These are phyloP conservation scores for Zaprionus davidi DNA, from an alignment of 1,140 invertebrate genomes.

Conservation along the genomic window DNA sequence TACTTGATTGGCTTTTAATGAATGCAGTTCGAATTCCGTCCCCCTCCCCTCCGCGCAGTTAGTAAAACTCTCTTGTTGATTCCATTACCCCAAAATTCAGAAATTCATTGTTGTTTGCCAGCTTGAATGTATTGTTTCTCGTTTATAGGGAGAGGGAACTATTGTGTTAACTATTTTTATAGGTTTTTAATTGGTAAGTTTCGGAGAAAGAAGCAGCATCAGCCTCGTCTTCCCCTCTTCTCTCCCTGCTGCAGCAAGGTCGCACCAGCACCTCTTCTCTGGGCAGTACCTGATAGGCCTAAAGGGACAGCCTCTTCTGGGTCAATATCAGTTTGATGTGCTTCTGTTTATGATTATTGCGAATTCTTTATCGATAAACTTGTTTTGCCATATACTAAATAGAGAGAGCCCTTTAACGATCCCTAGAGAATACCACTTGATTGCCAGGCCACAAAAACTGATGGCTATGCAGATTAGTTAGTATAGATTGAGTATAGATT, in stretches of 20 bases:
- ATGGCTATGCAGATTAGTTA: not conserved
- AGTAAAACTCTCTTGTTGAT: constrained; percentile 6
- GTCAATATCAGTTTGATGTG: not conserved
- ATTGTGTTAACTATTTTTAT: constrained; percentile 26
- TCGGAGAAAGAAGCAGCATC: no score
- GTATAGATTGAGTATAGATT: not conserved
- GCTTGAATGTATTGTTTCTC: constrained; percentile 1
- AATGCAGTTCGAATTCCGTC: constrained; percentile 47
- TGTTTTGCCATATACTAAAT: no score
- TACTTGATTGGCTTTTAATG: constrained; percentile 72
- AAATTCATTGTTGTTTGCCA: constrained; percentile 26
- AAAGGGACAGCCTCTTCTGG: not conserved
- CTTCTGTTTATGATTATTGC: not conserved
- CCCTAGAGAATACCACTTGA: not conserved
- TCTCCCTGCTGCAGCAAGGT: not conserved
- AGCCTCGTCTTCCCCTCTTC: not conserved
- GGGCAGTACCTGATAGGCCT: not conserved
- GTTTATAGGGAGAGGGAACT: not conserved
- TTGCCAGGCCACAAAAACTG: not conserved
- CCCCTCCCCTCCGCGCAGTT: not conserved
- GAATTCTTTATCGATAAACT: not conserved
- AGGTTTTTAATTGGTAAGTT: constrained; percentile 32
- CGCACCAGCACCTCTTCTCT: not conserved
- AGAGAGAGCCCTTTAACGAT: not conserved
- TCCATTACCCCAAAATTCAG: constrained; percentile 31